These are phyloP conservation scores for Subacronicta megacephala DNA, from an alignment of 2,888 invertebrate species.

Conservation along the genomic window DNA sequence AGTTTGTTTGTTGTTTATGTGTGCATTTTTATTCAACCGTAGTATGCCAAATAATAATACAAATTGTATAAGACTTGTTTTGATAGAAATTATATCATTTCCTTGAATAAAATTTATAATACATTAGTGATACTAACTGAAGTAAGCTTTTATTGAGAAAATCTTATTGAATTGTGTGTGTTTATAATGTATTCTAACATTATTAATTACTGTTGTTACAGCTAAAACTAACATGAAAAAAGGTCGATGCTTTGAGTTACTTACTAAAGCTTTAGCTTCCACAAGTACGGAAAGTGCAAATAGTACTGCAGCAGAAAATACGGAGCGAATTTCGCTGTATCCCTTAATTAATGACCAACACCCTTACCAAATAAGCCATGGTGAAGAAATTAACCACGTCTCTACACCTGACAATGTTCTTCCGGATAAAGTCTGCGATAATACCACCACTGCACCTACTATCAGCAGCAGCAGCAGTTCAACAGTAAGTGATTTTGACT, in stretches of 20 bases:
- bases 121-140: constrained; percentile 14
- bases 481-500: constrained; percentile 25
- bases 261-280: constrained; percentile 27
- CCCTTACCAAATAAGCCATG: constrained; percentile 21
- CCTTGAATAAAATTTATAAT: constrained; percentile 8
- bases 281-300: constrained; percentile 11
- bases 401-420: constrained; percentile 6
- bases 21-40: constrained; percentile 5
- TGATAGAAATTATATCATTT: constrained; percentile 10
- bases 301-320: constrained; percentile 1
- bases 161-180: constrained; percentile 1
- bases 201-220: not conserved
- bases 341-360: constrained; percentile 10
- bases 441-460: constrained; percentile 7
- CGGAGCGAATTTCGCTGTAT: constrained; percentile 3
- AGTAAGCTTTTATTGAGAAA: constrained; percentile 14
- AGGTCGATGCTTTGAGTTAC: constrained; percentile 21
- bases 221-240: constrained; percentile 23
- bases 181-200: not conserved
- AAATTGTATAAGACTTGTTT: constrained; percentile 6
- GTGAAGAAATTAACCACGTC: constrained; percentile 21
- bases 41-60: constrained; percentile 9
- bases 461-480: constrained; percentile 3
- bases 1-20: constrained; percentile 1
- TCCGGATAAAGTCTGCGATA: constrained; percentile 6